Evolutionary conservation across 2,113 vertebrate genomes (phyloP), one percentile per base, ranked within the genome.

Genomic region (Egretta garzetta): DNA sequence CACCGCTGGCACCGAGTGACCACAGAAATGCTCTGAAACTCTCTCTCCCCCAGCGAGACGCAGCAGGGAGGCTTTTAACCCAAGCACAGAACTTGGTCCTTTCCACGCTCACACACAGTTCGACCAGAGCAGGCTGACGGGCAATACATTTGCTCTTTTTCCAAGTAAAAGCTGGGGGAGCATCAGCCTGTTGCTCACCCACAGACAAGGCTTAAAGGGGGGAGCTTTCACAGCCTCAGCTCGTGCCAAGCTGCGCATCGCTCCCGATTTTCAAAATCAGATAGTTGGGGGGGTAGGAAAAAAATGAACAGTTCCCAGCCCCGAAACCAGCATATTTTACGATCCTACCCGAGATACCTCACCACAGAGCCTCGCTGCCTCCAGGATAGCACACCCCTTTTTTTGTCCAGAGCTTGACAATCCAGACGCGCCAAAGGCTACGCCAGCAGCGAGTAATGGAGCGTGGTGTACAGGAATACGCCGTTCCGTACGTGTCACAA

Each of bases 101-200:
- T 62, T 41, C 21, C 28, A 8, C 14, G 3, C 14, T 14, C 21
- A 13, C 23, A 22, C 20, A 2, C 16, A 55, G 58, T 7, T n/a
- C 56, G 20, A 3, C 15, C 68, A 5, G 7, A 47, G 23, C 17
- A 11, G 0, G 5, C 16, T 5, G 17, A 15, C 14, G 0, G 30
- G 13, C 2, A 5, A 49, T 0, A 19, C 0, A 13, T 7, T 16
- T 0, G 3, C 37, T 62, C 80, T 79, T 63, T 20, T 22, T 8
- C 43, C 39, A 15, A 11, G 26, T 1, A 21, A 6, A 24, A 52
- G 45, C 3, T 2, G 30, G 9, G 15, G 11, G 35, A 33, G 5
- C 71, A 24, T 7, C 71, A 59, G 64, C 71, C 37, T 21, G 37
- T 17, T n/a, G 82, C 82, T 53, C 0, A 8, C 59, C n/a, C 56